Evolutionary conservation across 2,797 vertebrate species (phyloP), one percentile per base, ranked within the genome.

Genomic region (Pangasius mekongensis): DNA sequence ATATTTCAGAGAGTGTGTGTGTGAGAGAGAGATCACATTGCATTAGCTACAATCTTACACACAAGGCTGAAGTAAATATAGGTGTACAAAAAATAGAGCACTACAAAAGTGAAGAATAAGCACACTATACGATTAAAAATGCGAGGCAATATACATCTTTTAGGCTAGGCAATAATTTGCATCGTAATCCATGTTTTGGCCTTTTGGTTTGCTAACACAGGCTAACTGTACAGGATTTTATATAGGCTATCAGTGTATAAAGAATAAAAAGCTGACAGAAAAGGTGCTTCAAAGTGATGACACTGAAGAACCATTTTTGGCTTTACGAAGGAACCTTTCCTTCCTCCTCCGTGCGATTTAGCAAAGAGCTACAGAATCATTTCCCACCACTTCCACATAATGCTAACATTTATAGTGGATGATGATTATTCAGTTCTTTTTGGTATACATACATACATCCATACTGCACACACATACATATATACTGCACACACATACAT

Each of bases 1-100:
- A 76, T 76, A 76, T 49, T 49, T 76, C 5, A 6, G 20, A 14
- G 33, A 62, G 80, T 83, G 80, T 83, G 80, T 83, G 80, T 60
- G 20, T 36, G 43, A 49, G 43, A 77, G 47, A 49, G 22, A 13
- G 43, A 76, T 49, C 24, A 10, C 71, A 47, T 24, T 43, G 22
- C 71, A 27, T 74, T 76, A 16, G 24, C 24, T 27, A 76, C 24
- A 39, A 24, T 36, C 69, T 73, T 69, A 77, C 74, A 30, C 47
- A 77, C 47, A 52, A 18, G 13, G 27, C 27, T 74, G 39, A 74
- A 39, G 39, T 27, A 74, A 74, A n/a, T 39, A 27, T 49, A 47
- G n/a, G n/a, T 33, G 6, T 8, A 30, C 5, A 2, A 30, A 16
- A 24, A n/a, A 52, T 0, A 77, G 47, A 14, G 30, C 47, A 78